Evolutionary conservation across 2,888 invertebrate species (phyloP), one percentile per base, ranked within the genome.

Genomic region (Cosmopolites sordidus): DNA sequence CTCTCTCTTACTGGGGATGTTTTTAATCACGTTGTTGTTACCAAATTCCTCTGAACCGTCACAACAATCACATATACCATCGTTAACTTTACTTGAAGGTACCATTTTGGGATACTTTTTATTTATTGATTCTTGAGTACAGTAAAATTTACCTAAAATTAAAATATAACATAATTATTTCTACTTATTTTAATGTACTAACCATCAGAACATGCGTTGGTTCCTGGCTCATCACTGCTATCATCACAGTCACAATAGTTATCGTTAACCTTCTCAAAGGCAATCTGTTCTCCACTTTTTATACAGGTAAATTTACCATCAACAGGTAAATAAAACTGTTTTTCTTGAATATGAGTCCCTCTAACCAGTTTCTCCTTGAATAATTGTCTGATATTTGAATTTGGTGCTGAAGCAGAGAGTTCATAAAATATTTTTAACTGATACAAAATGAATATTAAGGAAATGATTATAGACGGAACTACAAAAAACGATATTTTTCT

Each of bases 171-270:
- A 27, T 37, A 9, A 16, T 17, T 16, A 1, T 27, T 12, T 49
- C 6, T 17, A 6, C n/a, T 27, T 6, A 29, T 45, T 38, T 29
- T 18, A n/a, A 27, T 14, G 33, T 16, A 49, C 29, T 37, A 14
- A 56, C 93, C 92, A 69, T 86, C 84, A 0, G 81, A 75, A 73
- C 97, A 97, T 6, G 97, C 97, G 66, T 84, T 84, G 5, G 96
- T 97, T 56, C 94, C 93, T 42, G 87, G 86, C 70, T 88, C 70
- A 70, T 94, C 94, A 57, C 86, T 87, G 5, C 87, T 89, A 75
- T 94, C 94, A 73, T 93, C 93, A 66, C 94, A 95, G 71, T 95
- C 97, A 75, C 97, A 98, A 48, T 96, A 83, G 16, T 92, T 91
- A 74, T 98, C 97, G 72, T 96, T 95, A 1, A 98, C 93, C 66